A percentile compares a stretch with the other conserved stretches of the same genome.
Conservation (phyloP, 2,888 invertebrate species). For the Dryobotodes eremita region DNA sequence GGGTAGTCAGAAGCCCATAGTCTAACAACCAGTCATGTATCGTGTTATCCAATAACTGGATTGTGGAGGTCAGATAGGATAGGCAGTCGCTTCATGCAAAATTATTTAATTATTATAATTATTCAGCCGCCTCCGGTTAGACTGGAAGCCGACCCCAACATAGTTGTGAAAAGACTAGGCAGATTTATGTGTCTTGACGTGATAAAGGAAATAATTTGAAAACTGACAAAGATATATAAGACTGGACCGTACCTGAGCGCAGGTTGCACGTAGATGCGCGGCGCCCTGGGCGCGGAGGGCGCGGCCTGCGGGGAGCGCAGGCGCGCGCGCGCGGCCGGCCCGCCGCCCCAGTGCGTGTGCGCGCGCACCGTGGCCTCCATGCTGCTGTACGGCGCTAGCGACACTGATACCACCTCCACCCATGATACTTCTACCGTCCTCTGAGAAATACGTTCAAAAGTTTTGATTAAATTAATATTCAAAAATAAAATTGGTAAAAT, state of each 20-base stretch:
- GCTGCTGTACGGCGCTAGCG: conserved; percentile 92
- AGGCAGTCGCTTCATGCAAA: background rate
- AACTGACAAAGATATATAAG: background rate
- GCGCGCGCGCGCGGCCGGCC: conserved; percentile 91
- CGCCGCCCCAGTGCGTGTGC: conserved; percentile 96
- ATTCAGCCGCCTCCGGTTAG: background rate
- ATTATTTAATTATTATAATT: too few species aligned
- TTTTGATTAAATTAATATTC: background rate
- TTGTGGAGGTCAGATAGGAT: background rate
- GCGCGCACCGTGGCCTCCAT: conserved; percentile 94
- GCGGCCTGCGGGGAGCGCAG: conserved; percentile 95
- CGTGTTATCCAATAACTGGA: background rate
- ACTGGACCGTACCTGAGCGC: conserved; percentile 68
- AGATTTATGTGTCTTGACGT: background rate
- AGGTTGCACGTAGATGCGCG: conserved; percentile 93
- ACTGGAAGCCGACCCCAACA: too few species aligned
- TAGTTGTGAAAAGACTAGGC: too few species aligned
- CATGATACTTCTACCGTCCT: conserved; percentile 73
- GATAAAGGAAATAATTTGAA: background rate
- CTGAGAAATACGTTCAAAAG: conserved; percentile 9
- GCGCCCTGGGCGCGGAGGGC: conserved; percentile 93
- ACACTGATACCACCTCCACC: conserved; percentile 84
- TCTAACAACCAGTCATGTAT: background rate
- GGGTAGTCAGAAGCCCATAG: background rate
- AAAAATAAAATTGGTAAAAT: background rate